Evolutionary conservation across 2,888 invertebrate genomes (phyloP), one percentile per base, ranked within the genome.

Genomic region (Sinelater perroti): DNA sequence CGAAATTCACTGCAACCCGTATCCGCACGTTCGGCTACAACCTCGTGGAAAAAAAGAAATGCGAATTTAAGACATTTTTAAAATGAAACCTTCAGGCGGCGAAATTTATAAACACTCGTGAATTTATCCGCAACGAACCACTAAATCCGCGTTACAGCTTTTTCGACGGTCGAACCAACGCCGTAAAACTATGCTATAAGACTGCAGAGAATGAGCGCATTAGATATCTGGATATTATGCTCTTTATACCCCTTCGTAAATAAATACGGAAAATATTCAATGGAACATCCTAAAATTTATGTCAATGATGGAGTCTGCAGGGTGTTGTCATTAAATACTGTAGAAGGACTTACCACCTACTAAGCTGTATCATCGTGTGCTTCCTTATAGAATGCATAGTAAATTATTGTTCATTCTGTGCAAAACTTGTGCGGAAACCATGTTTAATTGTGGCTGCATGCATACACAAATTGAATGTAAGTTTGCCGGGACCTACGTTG

Each of bases 341-440:
- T 36, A 1, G 17, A 35, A 3, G 54, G 54, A 0, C n/a, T 54
- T 36, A 3, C 36, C 36, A 1, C 36, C 36, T 1, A 2, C 1
- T n/a, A 36, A 36, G n/a, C 10, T 36, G 1, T 36, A 20, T 6
- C 33, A 33, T 33, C 33, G 16, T 13, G 33, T 33, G 2, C 16
- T 14, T 3, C 33, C 33, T 14, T 2, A 4, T 33, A 38, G n/a
- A 21, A 21, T 38, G 38, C 38, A 38, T 8, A 18, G 17, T 3
- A 35, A 35, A 30, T 10, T 52, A 0, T 66, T 72, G 59, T 78
- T 76, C 63, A 58, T 67, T 1, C 55, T 78, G 2, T 77, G 76
- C 65, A 59, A 66, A 6, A 65, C 62, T 0, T 75, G 75, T 60
- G 70, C 63, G 20, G 68, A 74, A 20, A 60, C 42, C 13, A 30